Conservation (phyloP, 2,797 vertebrate genomes). For the Hybognathus amarus region DNA sequence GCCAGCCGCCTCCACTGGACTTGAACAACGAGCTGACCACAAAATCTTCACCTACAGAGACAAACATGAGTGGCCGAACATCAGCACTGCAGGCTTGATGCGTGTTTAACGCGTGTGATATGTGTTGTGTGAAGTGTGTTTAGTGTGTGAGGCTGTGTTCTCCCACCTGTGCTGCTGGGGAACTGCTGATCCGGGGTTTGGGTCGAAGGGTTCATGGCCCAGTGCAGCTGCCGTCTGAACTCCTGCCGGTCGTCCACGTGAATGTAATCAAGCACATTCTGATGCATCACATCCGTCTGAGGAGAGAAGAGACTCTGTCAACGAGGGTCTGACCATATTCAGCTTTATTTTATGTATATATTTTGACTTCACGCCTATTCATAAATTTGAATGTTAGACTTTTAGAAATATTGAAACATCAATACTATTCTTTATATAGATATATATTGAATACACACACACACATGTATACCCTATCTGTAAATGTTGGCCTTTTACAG, state of each 20-base stretch:
- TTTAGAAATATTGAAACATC: too few species aligned
- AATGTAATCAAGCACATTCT: slow-evolving; percentile 96
- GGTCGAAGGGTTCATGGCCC: slow-evolving; percentile 95
- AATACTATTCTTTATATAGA: too few species aligned
- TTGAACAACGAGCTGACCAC: slow-evolving; percentile 85
- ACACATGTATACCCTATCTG: background rate
- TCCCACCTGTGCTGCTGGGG: slow-evolving; percentile 76
- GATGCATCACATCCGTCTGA: slow-evolving; percentile 99
- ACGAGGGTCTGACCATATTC: background rate
- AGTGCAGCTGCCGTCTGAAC: slow-evolving; percentile 93
- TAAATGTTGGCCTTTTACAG: background rate
- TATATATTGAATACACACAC: too few species aligned
- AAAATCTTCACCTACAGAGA: slow-evolving; percentile 76
- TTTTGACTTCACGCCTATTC: too few species aligned
- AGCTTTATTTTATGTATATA: too few species aligned
- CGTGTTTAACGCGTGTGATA: too few species aligned
- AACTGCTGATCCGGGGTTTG: slow-evolving; percentile 73
- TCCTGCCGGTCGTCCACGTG: slow-evolving; percentile 96
- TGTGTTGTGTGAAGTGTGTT: too few species aligned
- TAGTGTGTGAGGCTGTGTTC: background rate
- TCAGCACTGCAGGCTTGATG: background rate
- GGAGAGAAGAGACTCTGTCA: background rate
- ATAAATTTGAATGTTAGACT: too few species aligned
- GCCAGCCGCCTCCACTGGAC: slow-evolving; percentile 79
- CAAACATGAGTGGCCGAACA: background rate